Base-by-base conservation (phyloP, 2,888 invertebrate species). In the Ctena decussata region DNA sequence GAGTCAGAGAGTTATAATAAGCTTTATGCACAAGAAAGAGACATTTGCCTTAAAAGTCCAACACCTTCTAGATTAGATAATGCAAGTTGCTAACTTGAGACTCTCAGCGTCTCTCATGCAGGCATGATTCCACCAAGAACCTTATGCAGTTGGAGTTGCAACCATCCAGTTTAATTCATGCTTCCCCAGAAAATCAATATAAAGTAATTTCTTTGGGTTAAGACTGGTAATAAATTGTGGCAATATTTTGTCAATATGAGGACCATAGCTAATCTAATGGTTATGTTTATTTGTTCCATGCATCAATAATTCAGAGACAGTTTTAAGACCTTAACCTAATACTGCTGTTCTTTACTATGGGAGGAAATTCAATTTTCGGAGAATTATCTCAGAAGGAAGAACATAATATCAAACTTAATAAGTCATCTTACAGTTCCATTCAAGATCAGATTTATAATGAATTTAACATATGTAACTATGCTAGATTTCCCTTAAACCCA, bases 151-250 rank as follows among this genome's bases (percentile, higher is more conserved):
- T 27, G 27, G 57, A 27, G 27, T 57, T 57, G 18, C 65, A 65
- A 21, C 65, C 60, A 18, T 60, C 30, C 65, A 35, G 72, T 24
- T 35, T 35, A 70, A 32, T 37, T 37, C 70, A 70, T 70, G 70
- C 70, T 41, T 39, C 35, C 72, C 44, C 72, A 37, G 75, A 57
- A 15, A 75, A 75, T 75, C 75, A 75, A 75, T 75, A 75, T 27
- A 75, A 57, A 57, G 21, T 39, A 75, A 53, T 75, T 37, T 39
- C 75, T 46, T 57, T 30, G 57, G 35, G 53, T 35, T 32, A 72
- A 41, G 72, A 72, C 72, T 35, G 32, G 44, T 30, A 27, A 44
- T 44, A 44, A 6, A 72, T 37, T 72, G 39, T 41, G 41, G 39
- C 44, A 39, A 72, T 72, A 72, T 72, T 72, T 30, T 21, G 72